Conservation (phyloP, 2,113 vertebrate species). For the Leucopsar rothschildi region DNA sequence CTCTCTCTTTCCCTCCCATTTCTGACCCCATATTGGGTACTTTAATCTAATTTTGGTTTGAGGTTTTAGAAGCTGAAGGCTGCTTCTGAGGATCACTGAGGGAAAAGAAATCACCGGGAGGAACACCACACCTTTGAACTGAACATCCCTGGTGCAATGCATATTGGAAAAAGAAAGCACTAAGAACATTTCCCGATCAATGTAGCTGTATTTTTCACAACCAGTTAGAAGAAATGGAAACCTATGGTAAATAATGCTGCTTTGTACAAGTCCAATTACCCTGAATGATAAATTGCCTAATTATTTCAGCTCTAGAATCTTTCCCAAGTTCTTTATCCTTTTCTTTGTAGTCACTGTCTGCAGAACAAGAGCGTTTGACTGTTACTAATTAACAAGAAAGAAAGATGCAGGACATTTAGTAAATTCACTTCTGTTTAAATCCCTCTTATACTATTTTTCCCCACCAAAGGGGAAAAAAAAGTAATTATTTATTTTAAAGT, state of each 20-base stretch:
- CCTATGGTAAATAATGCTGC: conserved; percentile 38
- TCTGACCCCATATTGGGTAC: conserved; percentile 53
- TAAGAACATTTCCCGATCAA: conserved; percentile 12
- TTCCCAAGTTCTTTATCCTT: conserved; percentile 29
- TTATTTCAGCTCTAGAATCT: conserved; percentile 51
- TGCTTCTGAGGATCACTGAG: conserved; percentile 58
- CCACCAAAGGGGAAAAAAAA: neutral
- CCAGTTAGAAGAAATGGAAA: conserved; percentile 45
- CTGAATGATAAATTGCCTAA: conserved; percentile 62
- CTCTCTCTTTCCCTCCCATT: conserved; percentile 25
- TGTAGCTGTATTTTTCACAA: conserved; percentile 29
- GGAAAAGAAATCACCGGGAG: conserved; percentile 60
- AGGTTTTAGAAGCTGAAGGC: conserved; percentile 54
- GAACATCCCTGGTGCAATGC: neutral
- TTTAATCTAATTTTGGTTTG: conserved; percentile 65
- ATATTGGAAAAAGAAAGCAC: conserved; percentile 32
- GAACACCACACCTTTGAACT: conserved; percentile 47
- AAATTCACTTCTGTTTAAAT: conserved; percentile 49
- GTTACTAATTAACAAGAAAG: conserved; percentile 56
- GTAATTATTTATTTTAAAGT: conserved; percentile 61
- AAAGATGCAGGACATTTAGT: conserved; percentile 40
- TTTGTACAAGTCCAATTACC: conserved; percentile 57
- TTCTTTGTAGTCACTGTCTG: conserved; percentile 50
- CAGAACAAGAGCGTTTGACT: conserved; percentile 51
- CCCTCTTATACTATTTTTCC: conserved; percentile 26